A percentile compares a stretch with the other conserved stretches of the same genome.
Evolutionary conservation across 2,797 vertebrate species (phyloP).

Genomic region (Rhodeus uyekii): DNA sequence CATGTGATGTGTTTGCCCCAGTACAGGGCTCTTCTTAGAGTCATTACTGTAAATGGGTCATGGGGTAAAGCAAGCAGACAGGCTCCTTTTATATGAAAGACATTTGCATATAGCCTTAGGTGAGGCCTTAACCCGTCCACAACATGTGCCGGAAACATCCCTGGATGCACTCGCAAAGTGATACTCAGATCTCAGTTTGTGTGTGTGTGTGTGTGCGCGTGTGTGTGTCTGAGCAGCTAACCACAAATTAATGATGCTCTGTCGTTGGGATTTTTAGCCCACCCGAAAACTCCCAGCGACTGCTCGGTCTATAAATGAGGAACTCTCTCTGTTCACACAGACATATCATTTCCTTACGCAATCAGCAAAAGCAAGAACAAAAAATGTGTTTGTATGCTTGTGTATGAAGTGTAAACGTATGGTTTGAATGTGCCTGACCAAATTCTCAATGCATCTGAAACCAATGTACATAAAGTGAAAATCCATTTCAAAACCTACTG

Average conservation of each 20-base stretch:
- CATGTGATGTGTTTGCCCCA: conserved; percentile 1
- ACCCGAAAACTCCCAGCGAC: not conserved
- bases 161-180: conserved; percentile 49
- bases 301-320: conserved; percentile 1
- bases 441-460: not conserved
- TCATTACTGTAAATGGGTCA: conserved; percentile 73
- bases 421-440: not conserved
- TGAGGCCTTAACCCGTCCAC: conserved; percentile 60
- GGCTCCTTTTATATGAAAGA: conserved; percentile 63
- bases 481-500: not conserved
- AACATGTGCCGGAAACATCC: conserved; percentile 54
- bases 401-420: not conserved
- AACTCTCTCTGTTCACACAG: not conserved
- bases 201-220: conserved; percentile 22
- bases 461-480: not conserved
- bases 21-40: conserved; percentile 55
- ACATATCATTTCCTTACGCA: conserved; percentile 10
- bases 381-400: not conserved
- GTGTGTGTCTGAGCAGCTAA: conserved; percentile 21
- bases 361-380: not conserved
- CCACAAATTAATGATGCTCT: conserved; percentile 20
- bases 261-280: conserved; percentile 1
- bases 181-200: conserved; percentile 6
- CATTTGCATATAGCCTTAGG: conserved; percentile 60
- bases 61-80: conserved; percentile 64